Evolutionary conservation across 2,797 vertebrate genomes (phyloP), one percentile per base, ranked within the genome.

Genomic region (Cyprinodon diabolis): DNA sequence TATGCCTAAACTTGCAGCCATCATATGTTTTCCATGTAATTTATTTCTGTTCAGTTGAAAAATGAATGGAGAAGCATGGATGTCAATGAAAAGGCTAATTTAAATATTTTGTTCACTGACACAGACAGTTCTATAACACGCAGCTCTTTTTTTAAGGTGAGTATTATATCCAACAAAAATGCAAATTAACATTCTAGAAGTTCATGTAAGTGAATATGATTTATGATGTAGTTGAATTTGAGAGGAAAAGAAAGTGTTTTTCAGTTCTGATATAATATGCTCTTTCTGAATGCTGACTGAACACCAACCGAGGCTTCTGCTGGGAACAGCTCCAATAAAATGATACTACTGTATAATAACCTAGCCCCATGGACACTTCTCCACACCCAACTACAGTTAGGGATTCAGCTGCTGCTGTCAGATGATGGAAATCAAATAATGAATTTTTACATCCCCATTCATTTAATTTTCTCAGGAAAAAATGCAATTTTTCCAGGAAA

Each of bases 391-490:
- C 76, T 82, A 12, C 21, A 74, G 69, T 17, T 7, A 76, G 51
- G 78, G 75, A 80, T 74, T 86, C 81, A 71, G 75, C 23, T 55
- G 81, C 68, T 57, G 35, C 52, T 19, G 63, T 79, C 76, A 60
- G 48, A 81, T 90, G 89, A 89, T 89, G 86, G 69, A 83, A 91
- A 91, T 92, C 90, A 90, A 87, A 89, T 91, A 87, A 92, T 91
- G 84, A 88, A 89, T 85, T 91, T 89, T 83, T 80, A 82, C 84
- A 89, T 87, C 78, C 83, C 21, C 72, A 83, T 79, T 90, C 84
- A 80, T 82, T 90, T 88, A 51, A 90, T 91, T 90, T 84, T 84
- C 83, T 80, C 89, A 74, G 30, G 69, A 66, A 65, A 43, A 51
- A 48, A 7, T 37, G 8, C 37, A 25, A 6, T 56, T 49, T 52